These are phyloP conservation scores for Eublepharis macularius DNA, from an alignment of 2,113 vertebrate genomes.

Conservation along the genomic window DNA sequence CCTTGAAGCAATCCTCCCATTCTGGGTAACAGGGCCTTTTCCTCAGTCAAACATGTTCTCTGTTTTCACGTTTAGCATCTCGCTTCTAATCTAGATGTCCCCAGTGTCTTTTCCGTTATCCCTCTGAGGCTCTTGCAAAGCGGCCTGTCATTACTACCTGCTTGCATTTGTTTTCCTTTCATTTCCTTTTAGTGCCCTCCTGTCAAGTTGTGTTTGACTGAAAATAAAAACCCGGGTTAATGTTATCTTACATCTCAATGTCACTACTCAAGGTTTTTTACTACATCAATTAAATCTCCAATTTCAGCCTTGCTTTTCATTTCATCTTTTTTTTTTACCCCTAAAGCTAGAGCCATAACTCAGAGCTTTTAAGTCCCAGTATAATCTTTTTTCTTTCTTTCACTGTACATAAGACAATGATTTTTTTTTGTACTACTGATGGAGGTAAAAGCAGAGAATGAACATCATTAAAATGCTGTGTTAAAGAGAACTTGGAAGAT, in stretches of 20 bases:
- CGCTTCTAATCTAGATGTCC: not conserved
- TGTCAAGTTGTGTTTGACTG: conserved; percentile 7
- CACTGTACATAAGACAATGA: conserved; percentile 25
- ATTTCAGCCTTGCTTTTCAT: not conserved
- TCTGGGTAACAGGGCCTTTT: not conserved
- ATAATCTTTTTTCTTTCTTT: conserved; percentile 40
- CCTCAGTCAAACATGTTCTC: not conserved
- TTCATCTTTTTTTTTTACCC: conserved; percentile 1
- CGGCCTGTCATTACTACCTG: not conserved
- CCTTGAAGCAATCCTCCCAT: not conserved
- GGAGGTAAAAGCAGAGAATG: not conserved
- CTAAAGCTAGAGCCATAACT: not conserved
- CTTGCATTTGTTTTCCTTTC: conserved; percentile 16
- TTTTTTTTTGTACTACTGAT: conserved; percentile 24
- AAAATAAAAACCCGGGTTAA: not conserved
- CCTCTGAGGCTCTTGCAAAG: not conserved
- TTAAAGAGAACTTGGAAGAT: conserved; percentile 2
- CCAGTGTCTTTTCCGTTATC: not conserved
- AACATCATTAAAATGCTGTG: fast-evolving
- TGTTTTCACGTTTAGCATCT: not conserved
- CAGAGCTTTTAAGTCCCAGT: conserved; percentile 31
- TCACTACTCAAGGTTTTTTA: conserved; percentile 24
- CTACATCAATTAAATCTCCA: conserved; percentile 26
- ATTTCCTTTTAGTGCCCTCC: conserved; percentile 14
- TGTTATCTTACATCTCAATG: not conserved